Conservation (phyloP, 2,113 vertebrate species). For the Rhinopomastus cyanomelas region DNA sequence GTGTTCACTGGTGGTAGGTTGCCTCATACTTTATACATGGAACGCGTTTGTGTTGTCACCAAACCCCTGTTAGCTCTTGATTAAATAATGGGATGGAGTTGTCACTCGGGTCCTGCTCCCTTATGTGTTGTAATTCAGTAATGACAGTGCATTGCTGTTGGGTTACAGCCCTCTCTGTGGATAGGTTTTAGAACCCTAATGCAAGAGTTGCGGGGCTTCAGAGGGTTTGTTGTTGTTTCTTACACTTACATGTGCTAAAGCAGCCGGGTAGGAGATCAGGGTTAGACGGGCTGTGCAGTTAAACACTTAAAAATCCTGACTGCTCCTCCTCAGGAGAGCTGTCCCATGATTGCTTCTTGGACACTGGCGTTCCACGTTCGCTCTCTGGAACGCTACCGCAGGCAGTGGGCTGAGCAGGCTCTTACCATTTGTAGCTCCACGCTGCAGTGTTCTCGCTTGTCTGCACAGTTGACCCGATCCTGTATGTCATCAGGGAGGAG, state of each 20-base stretch:
- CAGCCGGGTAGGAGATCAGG: background rate
- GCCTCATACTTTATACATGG: background rate
- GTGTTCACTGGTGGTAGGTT: background rate
- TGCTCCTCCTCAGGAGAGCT: background rate
- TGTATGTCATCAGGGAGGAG: constrained; percentile 67
- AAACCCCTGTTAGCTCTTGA: background rate
- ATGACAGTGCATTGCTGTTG: background rate
- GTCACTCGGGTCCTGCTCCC: background rate
- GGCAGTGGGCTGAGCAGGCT: background rate
- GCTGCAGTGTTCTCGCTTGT: constrained; percentile 4
- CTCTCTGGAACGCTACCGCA: background rate
- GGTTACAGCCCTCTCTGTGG: background rate
- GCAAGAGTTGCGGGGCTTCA: background rate
- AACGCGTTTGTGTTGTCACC: background rate
- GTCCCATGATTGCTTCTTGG: background rate
- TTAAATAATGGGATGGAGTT: background rate
- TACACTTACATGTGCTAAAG: background rate
- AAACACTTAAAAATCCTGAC: background rate
- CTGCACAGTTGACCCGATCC: constrained; percentile 59
- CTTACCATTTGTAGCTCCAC: background rate
- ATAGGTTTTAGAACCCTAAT: background rate
- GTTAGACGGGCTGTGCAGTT: background rate
- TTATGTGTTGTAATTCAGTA: constrained; percentile 17
- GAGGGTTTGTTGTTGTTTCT: constrained; percentile 20
- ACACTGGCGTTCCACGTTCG: background rate